Base-by-base conservation (phyloP, 2,113 vertebrate genomes). In the Cinclus cinclus region DNA sequence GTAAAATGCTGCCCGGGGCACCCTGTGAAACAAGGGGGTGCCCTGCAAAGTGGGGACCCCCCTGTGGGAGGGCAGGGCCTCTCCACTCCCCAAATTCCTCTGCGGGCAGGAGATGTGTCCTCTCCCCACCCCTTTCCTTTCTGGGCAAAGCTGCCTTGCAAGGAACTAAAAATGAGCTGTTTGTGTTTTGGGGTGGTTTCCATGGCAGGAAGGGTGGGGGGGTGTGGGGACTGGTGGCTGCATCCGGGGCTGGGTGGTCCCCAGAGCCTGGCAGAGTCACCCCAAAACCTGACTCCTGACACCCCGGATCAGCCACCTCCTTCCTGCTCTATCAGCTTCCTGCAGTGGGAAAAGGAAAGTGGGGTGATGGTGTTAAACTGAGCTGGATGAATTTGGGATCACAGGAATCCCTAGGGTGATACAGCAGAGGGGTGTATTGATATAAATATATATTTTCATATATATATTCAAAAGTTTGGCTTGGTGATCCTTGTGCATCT, bases 81-180 rank as follows among this genome's bases (percentile, higher is more conserved):
- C 69, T 59, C 67, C 0, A 2, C 25, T 25, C 55, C 85, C 90
- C 42, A 33, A 3, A 68, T 90, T 65, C 77, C 69, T 83, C 31
- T 0, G 5, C 2, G 3, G 37, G 65, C 2, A 3, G 63, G 75
- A 37, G 55, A 46, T 2, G 47, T 9, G 31, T 64, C 76, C 56
- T 78, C 87, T 71, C 82, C 91, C 75, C 85, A 24, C 68, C 90
- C 60, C 37, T 94, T 93, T 96, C 95, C 85, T 92, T 95, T 91
- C 46, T 0, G 41, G 71, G 90, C 35, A 9, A 47, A 79, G 60
- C 55, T 2, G 31, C 71, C 50, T 88, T 15, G 87, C 47, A n/a
- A 74, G 94, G 56, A 91, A 15, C 96, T 96, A 83, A 97, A 97
- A 97, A 78, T 60, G 95, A 90, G 94, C 76, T 78, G 59, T 90